Evolutionary conservation across 2,888 invertebrate genomes (phyloP).

Genomic region (Ophioninae sp.): DNA sequence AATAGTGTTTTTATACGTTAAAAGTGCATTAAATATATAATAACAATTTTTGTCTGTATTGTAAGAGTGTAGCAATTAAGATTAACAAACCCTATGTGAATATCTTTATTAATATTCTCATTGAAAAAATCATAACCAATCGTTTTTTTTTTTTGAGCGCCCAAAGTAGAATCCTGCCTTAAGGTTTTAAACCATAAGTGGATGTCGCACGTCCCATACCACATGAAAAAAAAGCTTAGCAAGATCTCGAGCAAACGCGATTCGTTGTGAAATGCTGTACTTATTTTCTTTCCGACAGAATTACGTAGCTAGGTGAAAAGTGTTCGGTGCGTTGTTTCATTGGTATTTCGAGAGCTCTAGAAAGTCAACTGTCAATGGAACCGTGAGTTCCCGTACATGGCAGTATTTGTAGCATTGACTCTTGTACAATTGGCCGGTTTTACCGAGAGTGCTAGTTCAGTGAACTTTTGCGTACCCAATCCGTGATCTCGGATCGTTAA

Average conservation of each 20-base stretch:
- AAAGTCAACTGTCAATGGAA: conserved; percentile 65
- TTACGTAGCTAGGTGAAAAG: background rate
- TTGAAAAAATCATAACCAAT: too few species aligned
- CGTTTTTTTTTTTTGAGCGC: too few species aligned
- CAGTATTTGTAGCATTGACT: conserved; percentile 14
- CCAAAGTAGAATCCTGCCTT: too few species aligned
- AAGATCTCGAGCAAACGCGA: background rate
- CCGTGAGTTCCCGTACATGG: conserved; percentile 40
- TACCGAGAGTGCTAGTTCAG: background rate
- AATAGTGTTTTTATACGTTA: too few species aligned
- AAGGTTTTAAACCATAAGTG: too few species aligned
- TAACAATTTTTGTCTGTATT: too few species aligned
- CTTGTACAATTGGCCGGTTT: conserved; percentile 20
- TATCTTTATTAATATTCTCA: too few species aligned
- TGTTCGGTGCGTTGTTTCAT: conserved; percentile 12
- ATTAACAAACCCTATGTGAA: too few species aligned
- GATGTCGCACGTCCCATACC: too few species aligned
- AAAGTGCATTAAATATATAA: too few species aligned
- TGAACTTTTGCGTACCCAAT: background rate
- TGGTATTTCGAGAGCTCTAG: conserved; percentile 54
- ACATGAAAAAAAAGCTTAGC: background rate
- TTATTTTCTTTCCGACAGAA: background rate
- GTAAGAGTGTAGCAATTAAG: too few species aligned
- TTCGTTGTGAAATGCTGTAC: background rate
- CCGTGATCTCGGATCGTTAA: background rate